Evolutionary conservation across 2,113 vertebrate genomes (phyloP).

Genomic region (Mus musculus): GRCm39 chr1:76777001-76777500

Average conservation of each 20-base stretch:
- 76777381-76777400: constrained; percentile 38
- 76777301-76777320: not conserved
- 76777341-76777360: not conserved
- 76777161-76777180: not conserved
- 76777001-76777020: not conserved
- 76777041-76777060: not conserved
- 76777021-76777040: not conserved
- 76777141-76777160: not conserved
- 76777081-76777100: not conserved
- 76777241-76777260: not conserved
- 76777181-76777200: not conserved
- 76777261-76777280: not conserved
- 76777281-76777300: not conserved
- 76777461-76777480: not conserved
- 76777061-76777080: not conserved
- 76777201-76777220: not conserved
- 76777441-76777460: constrained; percentile 34
- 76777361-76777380: not conserved
- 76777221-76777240: not conserved
- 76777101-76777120: not conserved
- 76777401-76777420: not conserved
- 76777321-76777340: not conserved
- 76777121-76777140: not conserved
- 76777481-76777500: not conserved
- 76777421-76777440: constrained; percentile 24